Base-by-base conservation (phyloP, 1,140 invertebrate genomes). In the Polyergus mexicanus region DNA sequence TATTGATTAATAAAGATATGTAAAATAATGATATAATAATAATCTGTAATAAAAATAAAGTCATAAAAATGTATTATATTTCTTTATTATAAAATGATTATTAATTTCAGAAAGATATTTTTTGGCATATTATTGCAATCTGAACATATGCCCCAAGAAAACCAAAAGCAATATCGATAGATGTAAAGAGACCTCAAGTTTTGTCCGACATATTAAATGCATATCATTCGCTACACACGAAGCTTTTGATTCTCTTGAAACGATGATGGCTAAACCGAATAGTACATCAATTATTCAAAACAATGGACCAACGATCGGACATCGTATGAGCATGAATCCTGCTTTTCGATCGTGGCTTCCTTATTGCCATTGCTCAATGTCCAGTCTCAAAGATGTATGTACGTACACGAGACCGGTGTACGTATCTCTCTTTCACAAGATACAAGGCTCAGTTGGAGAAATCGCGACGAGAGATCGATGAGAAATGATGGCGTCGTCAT, bases 201-300 rank as follows among this genome's bases (percentile, higher is more conserved):
- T 81, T 19, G 68, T 71, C 3, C 13, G 32, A 80, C 19, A 60
- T 81, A 72, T 13, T 72, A 72, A 81, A 22, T 44, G 54, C 32
- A 19, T 38, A 19, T 75, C 54, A 38, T 58, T 28, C 41, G 84
- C 84, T 87, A 71, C 84, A 83, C 84, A 76, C 76, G 62, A 35
- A 62, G 76, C 35, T 62, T 19, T 81, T 60, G 71, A 87, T 89
- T 89, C 62, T 80, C 89, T 78, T 35, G 10, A 58, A 56, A 35
- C 81, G 72, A 78, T 32, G 65, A 41, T 22, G 16, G 51, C 32
- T 75, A 51, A 66, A 62, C 51, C n/a, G n/a, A 78, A 56, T 68
- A 84, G 63, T n/a, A 77, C 85, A 91, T 92, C 90, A 88, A 91
- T 93, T 92, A 93, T 93, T 92, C 90, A 91, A 91, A 93, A 93